A percentile compares a stretch with the other conserved stretches of the same genome.
Evolutionary conservation across 2,113 vertebrate genomes (phyloP).

Genomic region (Panurus biarmicus): DNA sequence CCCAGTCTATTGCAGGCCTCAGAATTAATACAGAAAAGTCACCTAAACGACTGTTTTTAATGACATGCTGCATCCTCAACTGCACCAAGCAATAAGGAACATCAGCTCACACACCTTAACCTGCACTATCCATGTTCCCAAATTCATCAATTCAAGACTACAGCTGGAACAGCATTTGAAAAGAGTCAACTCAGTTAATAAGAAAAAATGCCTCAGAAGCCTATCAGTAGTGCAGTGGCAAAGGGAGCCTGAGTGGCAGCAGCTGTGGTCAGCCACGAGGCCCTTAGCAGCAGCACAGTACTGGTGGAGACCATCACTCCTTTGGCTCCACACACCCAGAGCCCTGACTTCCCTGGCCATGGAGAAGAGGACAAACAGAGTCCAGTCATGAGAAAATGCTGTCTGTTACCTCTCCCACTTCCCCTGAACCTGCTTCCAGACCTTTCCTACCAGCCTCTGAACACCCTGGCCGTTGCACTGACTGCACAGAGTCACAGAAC

Average conservation of each 20-base stretch:
- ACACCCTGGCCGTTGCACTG: background rate
- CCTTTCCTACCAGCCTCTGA: background rate
- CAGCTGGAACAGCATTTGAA: background rate
- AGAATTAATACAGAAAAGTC: background rate
- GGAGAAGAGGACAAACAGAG: constrained; percentile 38
- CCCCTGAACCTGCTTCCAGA: background rate
- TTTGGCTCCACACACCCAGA: constrained; percentile 32
- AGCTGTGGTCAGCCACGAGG: constrained; percentile 36
- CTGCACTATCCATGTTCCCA: background rate
- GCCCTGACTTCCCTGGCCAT: constrained; percentile 36
- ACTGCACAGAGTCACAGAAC: background rate
- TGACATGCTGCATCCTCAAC: background rate
- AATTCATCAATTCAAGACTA: constrained; percentile 27
- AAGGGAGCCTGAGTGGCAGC: background rate
- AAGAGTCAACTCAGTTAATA: constrained; percentile 14
- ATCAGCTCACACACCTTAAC: background rate
- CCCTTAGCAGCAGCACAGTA: constrained; percentile 32
- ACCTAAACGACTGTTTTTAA: background rate
- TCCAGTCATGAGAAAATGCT: background rate
- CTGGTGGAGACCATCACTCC: constrained; percentile 36
- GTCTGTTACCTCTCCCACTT: background rate
- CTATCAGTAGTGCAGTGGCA: background rate
- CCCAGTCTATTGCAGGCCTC: background rate
- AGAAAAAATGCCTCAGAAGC: background rate
- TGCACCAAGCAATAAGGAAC: background rate